Evolutionary conservation across 1,140 invertebrate species (phyloP), one percentile per base, ranked within the genome.

Genomic region (Caligus rogercresseyi): DNA sequence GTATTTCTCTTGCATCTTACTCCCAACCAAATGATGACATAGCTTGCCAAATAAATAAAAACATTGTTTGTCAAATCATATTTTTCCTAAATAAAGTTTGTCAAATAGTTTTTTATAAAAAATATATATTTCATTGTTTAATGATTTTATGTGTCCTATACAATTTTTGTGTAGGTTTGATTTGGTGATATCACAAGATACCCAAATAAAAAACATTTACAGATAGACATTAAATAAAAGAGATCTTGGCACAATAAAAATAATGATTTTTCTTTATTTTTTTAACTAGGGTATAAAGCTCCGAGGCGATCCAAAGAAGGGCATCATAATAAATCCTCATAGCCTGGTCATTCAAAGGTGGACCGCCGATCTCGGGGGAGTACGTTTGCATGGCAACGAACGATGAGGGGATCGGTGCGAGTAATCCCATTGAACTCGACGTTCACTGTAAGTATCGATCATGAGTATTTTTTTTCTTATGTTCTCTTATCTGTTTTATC

Each of bases 351-450:
- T 89, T 63, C 82, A 87, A 68, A 80, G 80, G 83, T 89, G 25
- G 81, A 80, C 55, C 76, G 83, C 65, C 78, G 80, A 53, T 85
- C 87, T 71, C 83, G 85, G 87, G 87, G 20, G 83, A 84, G 72
- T 89, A 89, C 71, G 83, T 84, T 1, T 89, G 87, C 69, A 81
- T 83, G 1, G 87, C 87, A 1, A 87, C 84, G 16, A 91, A 90
- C 68, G 84, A 87, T 1, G 87, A 89, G 72, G 87, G 87, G 16
- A 86, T 89, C 69, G 86, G 87, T 21, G 80, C 82, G 66, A 89
- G 86, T 64, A 84, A 85, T 67, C 78, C 75, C 25, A 79, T 89
- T 7, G 79, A 83, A 68, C 76, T 91, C 62, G 85, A 84, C 78
- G 82, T 91, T 68, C 86, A 89, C 80, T 89, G 87, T 89, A 79